These are phyloP conservation scores for Prolemur simus DNA, from an alignment of 2,113 vertebrate species.

Conservation along the genomic window DNA sequence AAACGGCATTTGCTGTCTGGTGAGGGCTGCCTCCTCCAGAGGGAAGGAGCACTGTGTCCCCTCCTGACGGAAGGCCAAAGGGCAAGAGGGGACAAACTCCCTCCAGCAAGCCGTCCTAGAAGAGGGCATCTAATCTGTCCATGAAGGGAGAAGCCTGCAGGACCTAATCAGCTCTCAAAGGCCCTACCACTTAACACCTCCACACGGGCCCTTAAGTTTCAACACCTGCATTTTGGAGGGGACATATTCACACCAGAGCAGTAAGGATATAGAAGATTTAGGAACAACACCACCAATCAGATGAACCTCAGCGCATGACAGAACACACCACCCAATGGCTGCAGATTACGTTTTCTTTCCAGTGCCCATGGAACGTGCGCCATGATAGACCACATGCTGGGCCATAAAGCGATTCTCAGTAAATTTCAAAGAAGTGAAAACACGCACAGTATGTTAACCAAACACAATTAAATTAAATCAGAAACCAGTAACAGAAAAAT, in stretches of 20 bases:
- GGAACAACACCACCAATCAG: neutral
- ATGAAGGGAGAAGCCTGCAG: neutral
- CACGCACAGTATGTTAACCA: neutral
- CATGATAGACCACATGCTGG: neutral
- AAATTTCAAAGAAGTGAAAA: neutral
- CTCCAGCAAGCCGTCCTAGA: neutral
- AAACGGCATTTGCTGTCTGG: neutral
- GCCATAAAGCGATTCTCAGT: neutral
- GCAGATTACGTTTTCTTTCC: neutral
- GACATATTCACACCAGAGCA: neutral
- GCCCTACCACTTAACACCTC: too few relatives aligned
- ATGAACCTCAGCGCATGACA: neutral
- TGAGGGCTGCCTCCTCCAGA: neutral
- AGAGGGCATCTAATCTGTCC: neutral
- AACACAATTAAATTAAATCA: slow-evolving; percentile 9
- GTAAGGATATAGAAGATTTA: neutral
- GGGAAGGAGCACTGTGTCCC: neutral
- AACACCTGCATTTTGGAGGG: neutral
- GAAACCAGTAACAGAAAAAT: neutral
- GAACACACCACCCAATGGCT: neutral
- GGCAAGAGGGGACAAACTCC: neutral
- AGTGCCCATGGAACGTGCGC: neutral
- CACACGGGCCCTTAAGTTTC: neutral
- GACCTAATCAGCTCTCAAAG: neutral
- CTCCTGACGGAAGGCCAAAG: too few relatives aligned